Base-by-base conservation (phyloP, 1,140 invertebrate species). In the Andrena cerasifolii region DNA sequence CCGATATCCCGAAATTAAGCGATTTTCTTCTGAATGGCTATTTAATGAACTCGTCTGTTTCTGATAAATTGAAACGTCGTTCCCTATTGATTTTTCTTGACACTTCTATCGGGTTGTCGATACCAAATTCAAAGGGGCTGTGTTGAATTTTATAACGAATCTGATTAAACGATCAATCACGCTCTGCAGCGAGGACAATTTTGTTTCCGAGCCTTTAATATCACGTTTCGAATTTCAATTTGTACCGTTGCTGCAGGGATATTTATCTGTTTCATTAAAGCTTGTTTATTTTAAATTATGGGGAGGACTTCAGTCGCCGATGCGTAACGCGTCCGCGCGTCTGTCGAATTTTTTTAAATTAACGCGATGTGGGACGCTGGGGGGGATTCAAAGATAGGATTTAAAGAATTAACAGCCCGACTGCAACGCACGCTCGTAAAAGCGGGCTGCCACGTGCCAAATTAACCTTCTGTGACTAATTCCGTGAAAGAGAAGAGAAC, bases 381-480 rank as follows among this genome's bases (percentile, higher is more conserved):
- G 18, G 31, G 5, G 12, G 12, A 6, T 31, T 14, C 12, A 14
- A 56, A 28, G 14, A 28, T 28, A 16, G 16, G 26, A 31, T 56
- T 56, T 56, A 56, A 56, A 56, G 31, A 56, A 28, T 56, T 31
- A 56, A 31, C 53, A 16, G 31, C 26, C 6, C 16, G 26, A 26
- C 26, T 26, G 26, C 24, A 56, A 28, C 26, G 3, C 6, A 0
- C 12, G 3, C 53, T 56, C 26, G 26, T 56, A 56, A 56, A n/a
- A 56, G 53, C 53, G 26, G 3, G 12, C 16, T 28, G 12, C 26
- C 53, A 16, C 53, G 53, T 56, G 24, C 26, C 53, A 56, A 56
- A 56, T 56, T 56, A 56, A 56, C 24, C 26, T 56, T 56, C 53
- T 28, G 53, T 56, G n/a, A 40, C 58, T 61, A 61, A 61, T 61